Base-by-base conservation (phyloP, 2,888 invertebrate genomes). In the Acronicta alni region DNA sequence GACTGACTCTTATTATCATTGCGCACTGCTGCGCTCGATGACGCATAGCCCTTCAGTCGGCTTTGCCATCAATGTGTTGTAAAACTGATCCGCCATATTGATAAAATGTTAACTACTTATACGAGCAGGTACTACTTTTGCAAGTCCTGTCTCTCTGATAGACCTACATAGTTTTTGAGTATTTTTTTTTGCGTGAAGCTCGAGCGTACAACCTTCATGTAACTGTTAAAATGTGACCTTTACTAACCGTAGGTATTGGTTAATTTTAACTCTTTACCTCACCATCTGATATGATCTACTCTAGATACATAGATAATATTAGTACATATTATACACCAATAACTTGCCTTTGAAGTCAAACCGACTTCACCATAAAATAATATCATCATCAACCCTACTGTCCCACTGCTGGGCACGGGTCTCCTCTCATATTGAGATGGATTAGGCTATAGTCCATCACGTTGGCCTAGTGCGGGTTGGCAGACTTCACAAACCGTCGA, bases 11-110 rank as follows among this genome's bases (percentile, higher is more conserved):
- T 80, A 84, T 81, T 84, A 83, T 86, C 74, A 66, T 72, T 75
- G 77, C 82, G 83, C 82, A 84, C 83, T 81, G 80, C 73, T 78
- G 68, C 67, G 72, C 77, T 77, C 74, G 83, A 74, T 91, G 91
- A 90, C 88, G 82, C 91, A 90, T 87, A 75, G 80, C 75, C 74
- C 80, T 80, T 80, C 70, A 72, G 70, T 66, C 57, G 51, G 52
- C 49, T 44, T 45, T 63, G 64, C 42, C 54, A 72, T 61, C 57
- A 58, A 64, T 70, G 57, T 72, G 14, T 69, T 65, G 51, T 71
- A 46, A 48, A 65, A 72, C 56, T 57, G 59, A 73, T 70, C 54
- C 45, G 57, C 35, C 23, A 39, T 67, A 42, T 51, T 63, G 59
- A 63, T 73, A 63, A 63, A 37, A 62, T 46, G 57, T 61, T 64